Base-by-base conservation (phyloP, 37 sponge, comb jelly and placozoan genomes). In the Axinella damicornis region DNA sequence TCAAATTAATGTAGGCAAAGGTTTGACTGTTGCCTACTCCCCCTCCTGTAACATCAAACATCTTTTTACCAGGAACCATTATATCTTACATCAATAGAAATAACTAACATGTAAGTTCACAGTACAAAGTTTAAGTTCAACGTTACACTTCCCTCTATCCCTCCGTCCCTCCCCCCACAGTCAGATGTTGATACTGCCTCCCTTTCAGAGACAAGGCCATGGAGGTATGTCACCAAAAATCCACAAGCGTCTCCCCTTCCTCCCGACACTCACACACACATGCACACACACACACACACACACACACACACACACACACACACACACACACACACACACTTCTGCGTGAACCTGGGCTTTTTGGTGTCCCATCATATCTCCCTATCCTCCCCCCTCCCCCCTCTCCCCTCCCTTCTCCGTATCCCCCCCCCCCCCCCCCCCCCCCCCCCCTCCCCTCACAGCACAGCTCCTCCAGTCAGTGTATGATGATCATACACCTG, bases 141-240 rank as follows among this genome's bases (percentile, higher is more conserved):
- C n/a, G n/a, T n/a, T n/a, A 16, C 35, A 9, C 72, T 9, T 35
- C 24, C 72, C 18, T 35, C n/a, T 11, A 1, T 38, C 40, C n/a
- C 41, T 71, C 72, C 40, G 1, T 5, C 39, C 40, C 72, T 71
- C 39, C 40, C 39, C 35, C 41, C 40, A 69, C 55, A 96, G 99
- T 74, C 99, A 98, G 71, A 80, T 96, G 79, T 46, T 98, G 65
- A 74, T 98, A 22, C 81, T 96, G 59, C 96, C 99, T 53, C 96
- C 93, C 0, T 98, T 77, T 72, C 99, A 98, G 82, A 85, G 91
- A 20, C 64, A 73, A 53, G 93, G 96, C 20, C 96, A 93, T 63
- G 94, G 95, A 88, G 89, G 95, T 94, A 52, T 59, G 80, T 25
- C 30, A 15, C 63, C 82, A 18, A 53, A 81, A 30, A 77, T 83